A percentile compares a stretch with the other conserved stretches of the same genome.
Conservation (phyloP, 92 coral and sea anemone species). For the Isaurus tuberculatus region DNA sequence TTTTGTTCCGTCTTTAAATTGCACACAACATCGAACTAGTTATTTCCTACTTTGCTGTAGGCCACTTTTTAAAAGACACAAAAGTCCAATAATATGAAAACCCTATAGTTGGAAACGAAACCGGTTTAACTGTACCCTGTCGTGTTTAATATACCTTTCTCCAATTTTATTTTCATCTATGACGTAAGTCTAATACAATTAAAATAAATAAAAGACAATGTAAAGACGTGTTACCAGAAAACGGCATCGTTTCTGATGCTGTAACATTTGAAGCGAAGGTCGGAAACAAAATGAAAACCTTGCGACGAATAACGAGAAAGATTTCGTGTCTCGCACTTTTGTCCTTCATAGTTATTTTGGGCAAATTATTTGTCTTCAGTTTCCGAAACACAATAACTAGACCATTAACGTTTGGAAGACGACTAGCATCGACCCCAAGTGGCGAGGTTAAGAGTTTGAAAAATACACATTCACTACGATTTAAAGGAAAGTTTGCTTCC, state of each 20-base stretch:
- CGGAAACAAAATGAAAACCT: conserved; percentile 14
- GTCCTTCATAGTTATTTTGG: conserved; percentile 4
- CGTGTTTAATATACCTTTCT: background rate
- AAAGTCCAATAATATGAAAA: no score
- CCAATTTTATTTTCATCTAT: conserved; percentile 31
- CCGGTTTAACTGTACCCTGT: background rate
- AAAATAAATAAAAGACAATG: background rate
- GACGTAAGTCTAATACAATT: conserved; percentile 40
- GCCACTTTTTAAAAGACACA: background rate
- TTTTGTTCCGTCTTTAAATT: conserved; percentile 2
- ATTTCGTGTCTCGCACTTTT: conserved; percentile 8
- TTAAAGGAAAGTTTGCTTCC: conserved; percentile 33
- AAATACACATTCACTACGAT: background rate
- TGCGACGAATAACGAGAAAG: conserved; percentile 20
- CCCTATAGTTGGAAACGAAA: background rate
- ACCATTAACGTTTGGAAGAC: conserved; percentile 14
- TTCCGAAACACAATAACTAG: background rate
- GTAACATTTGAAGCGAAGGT: background rate
- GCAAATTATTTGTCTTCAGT: conserved; percentile 23
- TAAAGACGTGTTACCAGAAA: conserved; percentile 33
- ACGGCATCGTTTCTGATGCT: background rate
- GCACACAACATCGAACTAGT: background rate
- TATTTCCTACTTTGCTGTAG: background rate
- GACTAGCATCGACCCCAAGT: conserved; percentile 16
- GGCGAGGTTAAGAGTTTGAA: background rate